Base-by-base conservation (phyloP, 1,140 invertebrate species). In the Camponotus floridanus region DNA sequence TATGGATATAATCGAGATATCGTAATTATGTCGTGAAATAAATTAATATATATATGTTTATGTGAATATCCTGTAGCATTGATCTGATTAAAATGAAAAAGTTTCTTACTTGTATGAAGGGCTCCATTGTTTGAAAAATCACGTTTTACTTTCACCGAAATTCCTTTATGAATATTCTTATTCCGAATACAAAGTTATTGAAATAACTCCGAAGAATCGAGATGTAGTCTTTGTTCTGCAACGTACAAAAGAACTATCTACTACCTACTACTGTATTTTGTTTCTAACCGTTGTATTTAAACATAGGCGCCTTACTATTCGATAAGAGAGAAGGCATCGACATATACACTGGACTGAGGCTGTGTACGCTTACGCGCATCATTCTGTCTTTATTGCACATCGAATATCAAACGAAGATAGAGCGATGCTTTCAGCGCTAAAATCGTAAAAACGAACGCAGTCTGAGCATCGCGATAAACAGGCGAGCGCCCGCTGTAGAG, bases 41-140 rank as follows among this genome's bases (percentile, higher is more conserved):
- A 26, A 11, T 21, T 13, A 36, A n/a, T 8, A 18, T 68, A 2
- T 64, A 45, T 18, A 26, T 26, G 26, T 26, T 26, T 26, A 26
- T 26, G 26, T 26, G 26, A 26, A 26, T 26, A 26, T 61, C 26
- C 36, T 31, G 11, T 15, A 7, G 39, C 26, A 26, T 45, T 26
- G 45, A n/a, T 42, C 11, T 55, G 31, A 18, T 9, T 15, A 21
- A 3, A 13, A 11, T 1, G 7, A 21, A 6, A 57, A 64, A 74
- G 36, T 39, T 21, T 15, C 73, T 83, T 93, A 94, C 93, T 88
- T 94, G 93, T 13, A 93, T 91, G 78, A 94, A 94, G 31, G 93
- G 91, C 74, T 94, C 93, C 93, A 94, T 92, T 51, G 48, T 51
- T 51, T 36, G 65, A 39, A 45, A 65, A 42, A 36, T 13, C 57